These are phyloP conservation scores for Spicauda simplicius DNA, from an alignment of 2,888 invertebrate species.

Conservation along the genomic window DNA sequence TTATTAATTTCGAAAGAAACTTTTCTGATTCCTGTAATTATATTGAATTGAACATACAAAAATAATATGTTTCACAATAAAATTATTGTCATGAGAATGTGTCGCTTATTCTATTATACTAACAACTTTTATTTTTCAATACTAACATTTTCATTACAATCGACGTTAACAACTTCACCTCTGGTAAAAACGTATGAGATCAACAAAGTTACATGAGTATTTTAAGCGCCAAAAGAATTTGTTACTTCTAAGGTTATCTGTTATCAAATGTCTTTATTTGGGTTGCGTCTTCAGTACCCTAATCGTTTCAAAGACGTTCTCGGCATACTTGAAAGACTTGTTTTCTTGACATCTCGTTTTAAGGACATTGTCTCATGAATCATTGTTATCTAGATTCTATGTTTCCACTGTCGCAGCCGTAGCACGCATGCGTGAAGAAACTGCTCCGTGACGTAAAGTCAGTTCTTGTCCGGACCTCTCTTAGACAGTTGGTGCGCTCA, in stretches of 20 bases:
- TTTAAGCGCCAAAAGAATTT: too few species aligned
- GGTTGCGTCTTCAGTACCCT: not conserved
- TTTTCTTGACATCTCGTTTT: conserved; percentile 28
- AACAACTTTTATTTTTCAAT: too few species aligned
- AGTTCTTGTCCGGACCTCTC: conserved; percentile 63
- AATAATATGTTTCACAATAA: too few species aligned
- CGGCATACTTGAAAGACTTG: conserved; percentile 33
- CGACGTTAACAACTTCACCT: too few species aligned
- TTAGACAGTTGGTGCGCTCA: conserved; percentile 33
- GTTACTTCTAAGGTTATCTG: not conserved
- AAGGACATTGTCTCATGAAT: conserved; percentile 29
- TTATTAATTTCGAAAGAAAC: too few species aligned
- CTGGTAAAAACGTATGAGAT: too few species aligned
- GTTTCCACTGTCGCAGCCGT: conserved; percentile 45
- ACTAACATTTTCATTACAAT: too few species aligned
- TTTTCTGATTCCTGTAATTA: too few species aligned
- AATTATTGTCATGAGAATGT: too few species aligned
- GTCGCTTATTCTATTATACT: too few species aligned
- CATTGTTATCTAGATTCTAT: conserved; percentile 52
- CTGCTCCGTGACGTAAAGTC: conserved; percentile 74
- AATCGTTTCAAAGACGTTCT: conserved; percentile 6
- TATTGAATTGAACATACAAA: too few species aligned
- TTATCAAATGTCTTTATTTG: conserved; percentile 6
- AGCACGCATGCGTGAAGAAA: conserved; percentile 69
- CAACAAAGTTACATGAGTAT: too few species aligned